A percentile compares a stretch with the other conserved stretches of the same genome.
These are phyloP conservation scores for Petrolisthes manimaculis DNA, from an alignment of 2,888 invertebrate genomes.

Conservation along the genomic window DNA sequence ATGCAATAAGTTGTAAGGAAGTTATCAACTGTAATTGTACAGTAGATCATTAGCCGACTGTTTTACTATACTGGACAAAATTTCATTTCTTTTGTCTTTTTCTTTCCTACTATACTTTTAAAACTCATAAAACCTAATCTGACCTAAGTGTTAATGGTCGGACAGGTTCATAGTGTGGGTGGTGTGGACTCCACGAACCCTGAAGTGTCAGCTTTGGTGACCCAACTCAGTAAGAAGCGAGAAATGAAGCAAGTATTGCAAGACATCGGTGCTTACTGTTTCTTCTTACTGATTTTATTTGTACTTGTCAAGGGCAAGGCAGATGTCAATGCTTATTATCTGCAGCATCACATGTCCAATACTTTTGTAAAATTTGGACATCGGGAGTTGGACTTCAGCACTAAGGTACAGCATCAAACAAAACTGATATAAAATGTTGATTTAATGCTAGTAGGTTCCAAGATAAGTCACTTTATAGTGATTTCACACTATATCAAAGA, in stretches of 20 bases:
- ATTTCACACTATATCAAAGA: too few species aligned
- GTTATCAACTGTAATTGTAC: too few species aligned
- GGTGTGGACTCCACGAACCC: slow-evolving; percentile 51
- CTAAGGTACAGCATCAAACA: slow-evolving; percentile 25
- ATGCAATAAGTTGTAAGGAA: too few species aligned
- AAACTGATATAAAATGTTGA: background rate
- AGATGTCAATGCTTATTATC: slow-evolving; percentile 70
- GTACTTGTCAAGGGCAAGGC: slow-evolving; percentile 71
- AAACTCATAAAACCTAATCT: too few species aligned
- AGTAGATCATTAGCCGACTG: too few species aligned
- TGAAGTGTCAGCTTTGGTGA: slow-evolving; percentile 20
- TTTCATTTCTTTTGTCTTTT: too few species aligned
- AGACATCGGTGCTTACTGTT: slow-evolving; percentile 71
- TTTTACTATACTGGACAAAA: too few species aligned
- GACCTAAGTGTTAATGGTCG: too few species aligned
- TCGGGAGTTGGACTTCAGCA: slow-evolving; percentile 32
- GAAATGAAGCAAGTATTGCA: slow-evolving; percentile 71
- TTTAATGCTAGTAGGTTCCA: background rate
- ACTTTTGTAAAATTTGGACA: slow-evolving; percentile 65
- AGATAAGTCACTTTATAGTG: background rate
- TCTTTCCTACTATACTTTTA: too few species aligned
- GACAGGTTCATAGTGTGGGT: slow-evolving; percentile 36
- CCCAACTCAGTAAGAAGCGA: slow-evolving; percentile 69
- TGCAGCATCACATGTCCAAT: slow-evolving; percentile 70
- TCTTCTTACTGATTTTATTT: slow-evolving; percentile 72